Conservation (phyloP, 2,797 vertebrate genomes). For the Darevskia mixta region DNA sequence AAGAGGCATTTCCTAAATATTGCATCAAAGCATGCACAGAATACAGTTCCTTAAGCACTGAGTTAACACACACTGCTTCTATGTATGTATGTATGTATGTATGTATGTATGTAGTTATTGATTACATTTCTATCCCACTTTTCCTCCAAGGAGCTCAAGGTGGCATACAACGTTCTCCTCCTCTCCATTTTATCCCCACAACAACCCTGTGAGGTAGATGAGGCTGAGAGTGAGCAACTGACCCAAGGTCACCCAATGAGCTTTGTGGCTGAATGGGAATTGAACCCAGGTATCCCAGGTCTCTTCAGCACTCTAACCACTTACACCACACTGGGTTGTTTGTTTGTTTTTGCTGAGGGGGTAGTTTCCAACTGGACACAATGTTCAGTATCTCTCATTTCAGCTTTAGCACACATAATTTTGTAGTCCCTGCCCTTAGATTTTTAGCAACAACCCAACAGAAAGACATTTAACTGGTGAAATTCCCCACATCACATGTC, state of each 20-base stretch:
- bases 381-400: background rate
- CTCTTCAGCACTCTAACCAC: no score
- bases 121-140: no score
- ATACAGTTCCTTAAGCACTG: background rate
- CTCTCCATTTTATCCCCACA: no score
- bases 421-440: background rate
- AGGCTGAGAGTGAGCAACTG: no score
- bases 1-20: conserved; percentile 1
- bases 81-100: background rate
- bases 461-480: background rate
- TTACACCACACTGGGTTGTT: no score
- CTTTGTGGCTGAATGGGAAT: background rate
- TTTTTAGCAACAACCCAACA: background rate
- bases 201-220: no score
- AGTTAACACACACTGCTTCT: background rate
- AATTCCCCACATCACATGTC: background rate
- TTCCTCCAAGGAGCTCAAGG: no score
- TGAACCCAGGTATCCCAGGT: no score
- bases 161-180: no score
- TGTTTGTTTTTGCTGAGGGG: background rate
- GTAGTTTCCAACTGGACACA: background rate
- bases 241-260: no score
- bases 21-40: background rate
- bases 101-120: background rate
- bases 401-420: background rate